phyloP scores from a whole-genome alignment of 2,113 vertebrate genomes.

The Trogon melanurus region DNA sequence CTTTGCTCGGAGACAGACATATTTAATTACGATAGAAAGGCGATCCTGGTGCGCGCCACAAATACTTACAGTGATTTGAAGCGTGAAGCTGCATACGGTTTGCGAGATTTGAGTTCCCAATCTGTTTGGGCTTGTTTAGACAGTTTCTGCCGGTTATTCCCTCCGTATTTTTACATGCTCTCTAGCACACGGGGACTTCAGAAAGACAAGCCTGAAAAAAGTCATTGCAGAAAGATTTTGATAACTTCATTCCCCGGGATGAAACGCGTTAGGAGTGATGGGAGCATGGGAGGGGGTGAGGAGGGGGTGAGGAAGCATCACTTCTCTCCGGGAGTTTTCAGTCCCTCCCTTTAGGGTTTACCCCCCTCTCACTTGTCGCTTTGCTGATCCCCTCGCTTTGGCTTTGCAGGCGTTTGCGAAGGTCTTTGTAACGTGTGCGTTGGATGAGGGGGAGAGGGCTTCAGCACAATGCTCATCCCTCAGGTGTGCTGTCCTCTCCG shows the following conservation, averaged over 20 bases:
- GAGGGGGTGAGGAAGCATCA: background rate
- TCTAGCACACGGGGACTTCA: background rate
- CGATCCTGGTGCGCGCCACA: constrained; percentile 38
- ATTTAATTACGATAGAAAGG: constrained; percentile 78
- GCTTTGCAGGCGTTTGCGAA: fast-evolving
- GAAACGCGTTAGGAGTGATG: background rate
- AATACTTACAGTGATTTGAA: constrained; percentile 72
- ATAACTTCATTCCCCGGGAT: background rate
- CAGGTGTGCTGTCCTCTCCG: background rate
- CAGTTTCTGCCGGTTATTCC: constrained; percentile 18
- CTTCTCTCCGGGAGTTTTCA: background rate
- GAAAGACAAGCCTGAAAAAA: background rate
- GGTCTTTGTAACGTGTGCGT: background rate
- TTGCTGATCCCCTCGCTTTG: background rate
- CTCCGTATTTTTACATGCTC: background rate
- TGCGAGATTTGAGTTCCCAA: constrained; percentile 11
- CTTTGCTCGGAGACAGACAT: constrained; percentile 23
- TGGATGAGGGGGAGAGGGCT: background rate
- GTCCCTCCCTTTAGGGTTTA: background rate
- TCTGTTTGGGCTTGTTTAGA: constrained; percentile 47
- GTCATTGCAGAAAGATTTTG: background rate
- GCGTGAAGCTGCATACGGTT: constrained; percentile 62
- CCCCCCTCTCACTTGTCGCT: background rate
- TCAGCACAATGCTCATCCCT: fast-evolving
- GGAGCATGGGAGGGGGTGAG: background rate